Evolutionary conservation across 2,113 vertebrate genomes (phyloP).

Genomic region (Neodon shergylaensis): DNA sequence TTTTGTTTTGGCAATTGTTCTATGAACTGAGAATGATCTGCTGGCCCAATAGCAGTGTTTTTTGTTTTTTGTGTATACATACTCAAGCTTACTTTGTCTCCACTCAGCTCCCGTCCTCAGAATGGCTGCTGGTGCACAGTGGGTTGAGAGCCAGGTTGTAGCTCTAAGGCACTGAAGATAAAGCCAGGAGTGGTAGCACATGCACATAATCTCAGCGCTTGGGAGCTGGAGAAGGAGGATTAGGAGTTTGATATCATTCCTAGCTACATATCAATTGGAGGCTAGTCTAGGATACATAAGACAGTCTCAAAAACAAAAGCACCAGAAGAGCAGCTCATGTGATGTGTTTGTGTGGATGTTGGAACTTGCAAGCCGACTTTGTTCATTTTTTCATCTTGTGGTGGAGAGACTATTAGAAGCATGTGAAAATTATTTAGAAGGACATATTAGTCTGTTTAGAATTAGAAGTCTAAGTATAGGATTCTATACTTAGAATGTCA

Average conservation of each 20-base stretch:
- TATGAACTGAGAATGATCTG: background rate
- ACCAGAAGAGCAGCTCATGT: background rate
- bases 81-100: background rate
- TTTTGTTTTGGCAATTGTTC: background rate
- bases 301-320: background rate
- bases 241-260: background rate
- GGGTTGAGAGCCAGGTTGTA: background rate
- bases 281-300: background rate
- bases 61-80: background rate
- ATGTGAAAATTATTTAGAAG: background rate
- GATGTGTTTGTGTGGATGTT: background rate
- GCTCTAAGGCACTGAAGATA: background rate
- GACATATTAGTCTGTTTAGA: background rate
- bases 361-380: background rate
- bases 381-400: background rate
- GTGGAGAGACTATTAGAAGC: background rate
- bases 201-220: background rate
- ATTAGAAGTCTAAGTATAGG: background rate
- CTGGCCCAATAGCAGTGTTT: background rate
- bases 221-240: background rate
- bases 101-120: background rate
- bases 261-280: background rate
- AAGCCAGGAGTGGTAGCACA: background rate
- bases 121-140: background rate
- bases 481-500: background rate